Evolutionary conservation across 1,140 invertebrate genomes (phyloP), one percentile per base, ranked within the genome.

Genomic region (Antheraea pernyi): DNA sequence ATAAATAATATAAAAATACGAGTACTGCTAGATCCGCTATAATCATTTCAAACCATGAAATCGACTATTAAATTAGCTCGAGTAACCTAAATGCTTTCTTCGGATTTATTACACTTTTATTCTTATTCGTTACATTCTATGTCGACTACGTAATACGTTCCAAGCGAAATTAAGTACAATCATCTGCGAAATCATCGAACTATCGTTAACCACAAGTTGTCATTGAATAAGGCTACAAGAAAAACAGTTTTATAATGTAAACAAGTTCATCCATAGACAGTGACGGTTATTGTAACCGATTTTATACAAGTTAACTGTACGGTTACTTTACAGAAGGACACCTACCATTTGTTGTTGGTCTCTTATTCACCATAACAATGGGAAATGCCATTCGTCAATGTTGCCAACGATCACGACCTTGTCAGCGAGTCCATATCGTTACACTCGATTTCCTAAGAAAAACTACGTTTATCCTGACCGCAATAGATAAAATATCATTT

Each of bases 381-480:
- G 11, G 39, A 42, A 42, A 42, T 42, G 39, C 39, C 39, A 42
- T 30, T 10, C 39, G 7, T 11, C 11, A 42, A 42, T 42, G 39
- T 42, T 11, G 8, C 11, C 39, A 11, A 42, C 7, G 39, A 42
- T 42, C 8, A 11, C 7, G 64, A 30, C 22, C 22, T 30, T 30
- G 1, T 30, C 22, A 30, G 22, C 22, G 22, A 30, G 22, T 2
- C 22, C 1, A 30, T 30, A 4, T 30, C 69, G 59, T 16, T 59
- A 59, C 74, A 75, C 37, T 76, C 78, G 79, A 84, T 85, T 88
- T 88, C 84, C 85, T 84, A 71, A 65, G 73, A 73, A 74, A 77
- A 80, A 73, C 81, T 30, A 71, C 78, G 80, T 72, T 77, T 74
- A 71, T 75, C 72, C 65, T 79, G 80, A 82, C 77, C 76, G 70